Evolutionary conservation across 2,888 invertebrate genomes (phyloP).

Genomic region (Drosophila pseudotakahashii): DNA sequence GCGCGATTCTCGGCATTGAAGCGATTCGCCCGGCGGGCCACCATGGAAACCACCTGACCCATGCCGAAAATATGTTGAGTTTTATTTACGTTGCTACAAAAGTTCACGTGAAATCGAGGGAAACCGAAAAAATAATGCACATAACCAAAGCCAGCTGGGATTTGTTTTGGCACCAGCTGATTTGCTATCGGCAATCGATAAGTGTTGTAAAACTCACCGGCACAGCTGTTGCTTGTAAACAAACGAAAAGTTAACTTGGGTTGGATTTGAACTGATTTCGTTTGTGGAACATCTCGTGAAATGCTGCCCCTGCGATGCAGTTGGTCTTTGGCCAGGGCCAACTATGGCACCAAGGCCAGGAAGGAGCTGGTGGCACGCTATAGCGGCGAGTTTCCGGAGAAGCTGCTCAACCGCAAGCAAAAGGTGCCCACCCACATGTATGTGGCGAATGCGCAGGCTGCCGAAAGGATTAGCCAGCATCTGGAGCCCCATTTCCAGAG

Average conservation of each 20-base stretch:
- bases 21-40: constrained; percentile 87
- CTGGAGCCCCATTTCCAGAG: constrained; percentile 68
- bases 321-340: constrained; percentile 21
- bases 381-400: constrained; percentile 76
- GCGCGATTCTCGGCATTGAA: constrained; percentile 92
- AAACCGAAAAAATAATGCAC: constrained; percentile 52
- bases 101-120: constrained; percentile 12
- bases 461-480: constrained; percentile 67
- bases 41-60: constrained; percentile 88
- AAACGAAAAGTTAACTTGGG: constrained; percentile 10
- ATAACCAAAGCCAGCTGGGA: constrained; percentile 56
- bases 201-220: constrained; percentile 9
- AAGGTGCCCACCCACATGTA: constrained; percentile 77
- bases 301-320: constrained; percentile 56
- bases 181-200: neutral
- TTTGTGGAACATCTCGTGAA: constrained; percentile 6
- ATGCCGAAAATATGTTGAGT: constrained; percentile 82
- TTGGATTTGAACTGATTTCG: neutral
- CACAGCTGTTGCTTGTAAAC: constrained; percentile 33
- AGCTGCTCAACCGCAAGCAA: constrained; percentile 76
- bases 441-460: constrained; percentile 70
- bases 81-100: constrained; percentile 47
- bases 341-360: constrained; percentile 53
- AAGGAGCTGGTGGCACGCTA: constrained; percentile 60
- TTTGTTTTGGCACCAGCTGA: constrained; percentile 5